Evolutionary conservation across 2,797 vertebrate genomes (phyloP), one percentile per base, ranked within the genome.

Genomic region (Oreonectes daqikongensis): DNA sequence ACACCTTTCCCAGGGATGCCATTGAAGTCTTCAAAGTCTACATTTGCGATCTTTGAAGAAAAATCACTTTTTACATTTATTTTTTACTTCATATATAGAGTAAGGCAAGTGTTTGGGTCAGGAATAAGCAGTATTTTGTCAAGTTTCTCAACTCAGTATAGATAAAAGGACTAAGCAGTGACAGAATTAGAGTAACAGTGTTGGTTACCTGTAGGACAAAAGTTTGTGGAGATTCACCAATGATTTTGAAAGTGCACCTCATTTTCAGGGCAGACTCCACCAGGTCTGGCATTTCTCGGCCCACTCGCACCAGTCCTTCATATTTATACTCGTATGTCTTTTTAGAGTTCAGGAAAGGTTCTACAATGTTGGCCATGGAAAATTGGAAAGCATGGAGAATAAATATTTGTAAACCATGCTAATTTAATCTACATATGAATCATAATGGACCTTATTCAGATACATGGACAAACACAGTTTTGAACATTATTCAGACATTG

Each of bases 271-370:
- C 92, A 80, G 93, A 86, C 88, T 92, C 93, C 5, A 91, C 88
- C 9, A 93, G 83, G 84, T 90, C 90, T 75, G 88, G 81, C 76
- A 90, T 84, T 59, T 88, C 89, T 14, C 92, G 87, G 60, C 93
- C 91, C 53, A 92, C 85, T 57, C 86, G 90, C 42, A 90, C 85
- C 53, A 32, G 0, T 24, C 92, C 93, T 24, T 88, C 89, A 88
- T 94, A 94, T 76, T 80, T 90, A 85, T 94, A 94, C 61, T 91
- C 87, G 0, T 94, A 94, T 7, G 85, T 86, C 83, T 92, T 94
- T 70, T 82, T 87, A 0, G 81, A 81, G 81, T 92, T 86, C 72
- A 94, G 82, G n/a, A 28, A 35, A 22, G 88, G 81, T 20, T 92
- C 93, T 94, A 84, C 1, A 86, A 85, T 38, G 22, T 67, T 61